Conservation (phyloP, 2,888 invertebrate species). For the Anodontia alba region DNA sequence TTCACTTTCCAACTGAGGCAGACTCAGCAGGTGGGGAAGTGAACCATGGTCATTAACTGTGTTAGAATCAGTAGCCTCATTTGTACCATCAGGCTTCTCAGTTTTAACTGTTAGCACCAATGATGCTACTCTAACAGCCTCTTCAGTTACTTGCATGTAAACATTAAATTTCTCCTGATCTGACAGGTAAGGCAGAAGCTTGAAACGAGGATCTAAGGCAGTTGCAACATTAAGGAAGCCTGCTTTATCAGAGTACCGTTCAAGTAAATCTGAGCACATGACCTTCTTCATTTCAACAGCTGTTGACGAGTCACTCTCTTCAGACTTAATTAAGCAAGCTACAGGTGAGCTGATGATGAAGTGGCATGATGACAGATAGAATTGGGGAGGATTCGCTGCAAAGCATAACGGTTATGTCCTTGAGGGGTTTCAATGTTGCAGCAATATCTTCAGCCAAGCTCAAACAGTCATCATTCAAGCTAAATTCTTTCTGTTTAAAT, state of each 20-base stretch:
- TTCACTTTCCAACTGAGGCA: neutral
- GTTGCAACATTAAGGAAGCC: neutral
- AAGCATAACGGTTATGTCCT: slow-evolving; percentile 24
- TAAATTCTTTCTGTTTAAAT: neutral
- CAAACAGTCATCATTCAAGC: slow-evolving; percentile 20
- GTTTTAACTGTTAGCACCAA: neutral
- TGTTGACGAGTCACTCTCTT: slow-evolving; percentile 1
- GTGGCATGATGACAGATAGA: slow-evolving; percentile 31
- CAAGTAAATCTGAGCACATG: neutral
- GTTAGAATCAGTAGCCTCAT: no score
- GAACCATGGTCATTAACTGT: neutral
- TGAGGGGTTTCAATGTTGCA: slow-evolving; percentile 22
- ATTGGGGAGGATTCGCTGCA: slow-evolving; percentile 26
- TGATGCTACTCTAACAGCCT: neutral
- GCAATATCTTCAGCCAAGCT: slow-evolving; percentile 21
- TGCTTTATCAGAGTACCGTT: neutral
- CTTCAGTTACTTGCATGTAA: neutral
- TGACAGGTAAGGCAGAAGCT: neutral
- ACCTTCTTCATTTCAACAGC: neutral
- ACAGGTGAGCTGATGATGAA: neutral
- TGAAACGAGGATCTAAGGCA: neutral
- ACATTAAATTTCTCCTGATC: neutral
- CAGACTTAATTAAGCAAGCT: neutral
- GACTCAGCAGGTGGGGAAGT: neutral
- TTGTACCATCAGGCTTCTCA: neutral